phyloP scores from a whole-genome alignment of 2,113 vertebrate species.

The Cepphus grylle region DNA sequence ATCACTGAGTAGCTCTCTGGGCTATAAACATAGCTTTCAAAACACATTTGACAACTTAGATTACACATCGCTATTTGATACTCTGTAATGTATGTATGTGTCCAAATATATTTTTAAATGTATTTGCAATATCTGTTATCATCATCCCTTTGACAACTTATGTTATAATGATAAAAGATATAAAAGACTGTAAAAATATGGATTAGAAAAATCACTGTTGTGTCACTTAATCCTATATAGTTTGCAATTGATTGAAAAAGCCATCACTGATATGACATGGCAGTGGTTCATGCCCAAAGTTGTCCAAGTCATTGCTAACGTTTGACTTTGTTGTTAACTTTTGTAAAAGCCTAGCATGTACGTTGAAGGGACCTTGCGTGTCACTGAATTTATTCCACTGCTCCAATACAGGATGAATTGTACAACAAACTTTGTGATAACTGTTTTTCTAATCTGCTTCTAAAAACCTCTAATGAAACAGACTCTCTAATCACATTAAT shows the following conservation, averaged over 20 bases:
- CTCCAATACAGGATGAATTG: not conserved
- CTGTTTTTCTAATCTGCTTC: not conserved
- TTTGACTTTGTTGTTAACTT: not conserved
- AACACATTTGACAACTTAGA: constrained; percentile 2
- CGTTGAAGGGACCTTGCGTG: not conserved
- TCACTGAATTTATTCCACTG: not conserved
- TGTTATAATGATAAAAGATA: not conserved
- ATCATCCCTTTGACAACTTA: not conserved
- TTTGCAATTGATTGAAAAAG: not conserved
- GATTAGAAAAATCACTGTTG: not conserved
- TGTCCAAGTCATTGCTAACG: not conserved
- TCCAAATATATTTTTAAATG: not conserved
- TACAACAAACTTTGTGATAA: not conserved
- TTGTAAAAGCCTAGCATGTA: not conserved
- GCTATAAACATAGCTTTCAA: constrained; percentile 16
- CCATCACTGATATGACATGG: not conserved
- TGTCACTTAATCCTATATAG: not conserved
- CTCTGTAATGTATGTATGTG: not conserved
- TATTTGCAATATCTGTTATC: not conserved
- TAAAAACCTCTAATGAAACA: not conserved
- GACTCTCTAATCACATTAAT: not conserved
- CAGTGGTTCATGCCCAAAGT: not conserved
- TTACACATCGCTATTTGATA: not conserved
- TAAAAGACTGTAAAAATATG: not conserved
- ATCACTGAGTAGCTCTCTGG: not conserved